Percentiles rank a stretch among this genome's conserved stretches.
Evolutionary conservation across 1,140 invertebrate species (phyloP).

Genomic region (Centruroides sculpturatus): DNA sequence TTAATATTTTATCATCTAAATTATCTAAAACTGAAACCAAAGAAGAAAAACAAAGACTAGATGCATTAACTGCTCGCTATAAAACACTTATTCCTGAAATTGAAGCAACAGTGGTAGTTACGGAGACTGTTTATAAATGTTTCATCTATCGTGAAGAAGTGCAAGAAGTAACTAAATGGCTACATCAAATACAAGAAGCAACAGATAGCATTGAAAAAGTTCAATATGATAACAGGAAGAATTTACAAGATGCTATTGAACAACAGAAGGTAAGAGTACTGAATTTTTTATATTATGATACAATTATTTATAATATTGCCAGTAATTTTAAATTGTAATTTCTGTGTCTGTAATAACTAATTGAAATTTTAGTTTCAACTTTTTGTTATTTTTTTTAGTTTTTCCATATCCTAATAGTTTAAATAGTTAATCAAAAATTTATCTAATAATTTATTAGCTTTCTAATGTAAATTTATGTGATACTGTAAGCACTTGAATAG

Average conservation of each 20-base stretch:
- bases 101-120: slow-evolving; percentile 80
- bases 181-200: slow-evolving; percentile 22
- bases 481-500: no score
- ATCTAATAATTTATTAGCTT: no score
- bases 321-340: no score
- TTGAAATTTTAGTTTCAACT: no score
- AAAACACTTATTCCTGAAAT: slow-evolving; percentile 81
- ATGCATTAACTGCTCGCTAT: slow-evolving; percentile 67
- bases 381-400: no score
- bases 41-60: slow-evolving; percentile 52
- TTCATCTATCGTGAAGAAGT: slow-evolving; percentile 80
- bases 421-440: no score
- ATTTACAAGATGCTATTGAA: slow-evolving; percentile 38
- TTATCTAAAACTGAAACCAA: slow-evolving; percentile 59
- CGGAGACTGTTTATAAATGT: slow-evolving; percentile 79
- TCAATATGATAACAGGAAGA: slow-evolving; percentile 10
- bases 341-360: no score
- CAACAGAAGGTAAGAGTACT: slow-evolving; percentile 50
- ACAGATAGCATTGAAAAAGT: slow-evolving; percentile 8
- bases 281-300: no score
- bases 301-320: no score
- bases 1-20: slow-evolving; percentile 61
- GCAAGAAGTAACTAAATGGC: slow-evolving; percentile 46
- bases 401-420: no score
- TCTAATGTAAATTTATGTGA: no score